Evolutionary conservation across 1,140 invertebrate genomes (phyloP), one percentile per base, ranked within the genome.

Genomic region (Meloidogyne floridensis): DNA sequence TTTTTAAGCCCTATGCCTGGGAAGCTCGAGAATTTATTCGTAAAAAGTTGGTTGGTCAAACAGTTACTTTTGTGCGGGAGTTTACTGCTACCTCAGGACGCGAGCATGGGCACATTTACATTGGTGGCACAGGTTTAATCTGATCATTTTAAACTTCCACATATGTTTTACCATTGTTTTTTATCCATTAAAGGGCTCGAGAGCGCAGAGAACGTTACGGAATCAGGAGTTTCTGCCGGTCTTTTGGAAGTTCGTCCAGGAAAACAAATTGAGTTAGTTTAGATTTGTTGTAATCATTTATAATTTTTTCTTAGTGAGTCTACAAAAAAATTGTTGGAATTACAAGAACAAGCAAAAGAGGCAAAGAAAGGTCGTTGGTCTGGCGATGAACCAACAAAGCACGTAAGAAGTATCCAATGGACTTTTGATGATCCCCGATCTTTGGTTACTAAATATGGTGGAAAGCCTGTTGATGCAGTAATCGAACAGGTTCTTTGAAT

Each of bases 11-110:
- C 8, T 98, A 93, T 92, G 96, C 95, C 2, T 98, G 96, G 95
- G 96, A 98, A 91, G 94, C 96, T 0, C 92, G 96, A 81, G 96
- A 98, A 92, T 98, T 94, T 90, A 91, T 98, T 51, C 92, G 96
- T 47, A 95, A 96, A 87, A 96, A 95, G 89, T 89, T 98, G 9
- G 93, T 98, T 88, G 95, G 95, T 4, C 93, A 95, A 91, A 94
- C 95, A 86, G 94, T 98, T 0, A 92, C 93, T 4, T 98, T 96
- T 90, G 80, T 90, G 18, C 84, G 84, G 8, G 88, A 89, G 54
- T 89, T 87, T 85, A 87, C 88, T 69, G 85, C 94, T 93, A 91
- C 93, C 92, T 85, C 92, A 92, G 93, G 93, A 9, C 93, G 95
- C 88, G 95, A 95, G 88, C 97, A 96, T 92, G 96, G 96, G 54